Evolutionary conservation across 2,113 vertebrate species (phyloP).

Genomic region (Psilopogon haemacephalus): DNA sequence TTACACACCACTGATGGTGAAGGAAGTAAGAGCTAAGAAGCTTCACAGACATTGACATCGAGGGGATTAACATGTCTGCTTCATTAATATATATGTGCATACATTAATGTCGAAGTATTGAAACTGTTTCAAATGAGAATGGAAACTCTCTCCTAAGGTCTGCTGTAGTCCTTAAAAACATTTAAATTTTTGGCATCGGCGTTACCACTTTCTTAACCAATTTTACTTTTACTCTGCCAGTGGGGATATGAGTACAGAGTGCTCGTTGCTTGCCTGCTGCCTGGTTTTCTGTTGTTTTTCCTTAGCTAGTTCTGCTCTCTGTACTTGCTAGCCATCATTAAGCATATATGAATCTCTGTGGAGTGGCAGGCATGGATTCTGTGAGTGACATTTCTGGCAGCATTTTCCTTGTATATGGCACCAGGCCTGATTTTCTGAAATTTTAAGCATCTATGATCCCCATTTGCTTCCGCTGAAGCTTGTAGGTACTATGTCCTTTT

Average conservation of each 20-base stretch:
- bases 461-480: slow-evolving; percentile 36
- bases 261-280: slow-evolving; percentile 42
- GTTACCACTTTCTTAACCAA: slow-evolving; percentile 2
- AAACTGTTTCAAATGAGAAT: slow-evolving; percentile 66
- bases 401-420: slow-evolving; percentile 17
- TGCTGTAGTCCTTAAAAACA: slow-evolving; percentile 35
- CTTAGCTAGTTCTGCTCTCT: slow-evolving; percentile 49
- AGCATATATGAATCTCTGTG: slow-evolving; percentile 46
- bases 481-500: slow-evolving; percentile 44
- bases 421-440: slow-evolving; percentile 55
- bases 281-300: slow-evolving; percentile 61
- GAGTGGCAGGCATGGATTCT: slow-evolving; percentile 48
- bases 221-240: slow-evolving; percentile 48
- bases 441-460: slow-evolving; percentile 43
- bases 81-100: slow-evolving; percentile 84
- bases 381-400: slow-evolving; percentile 64
- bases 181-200: slow-evolving; percentile 39
- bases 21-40: slow-evolving; percentile 80
- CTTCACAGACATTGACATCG: slow-evolving; percentile 71
- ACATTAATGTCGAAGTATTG: slow-evolving; percentile 77
- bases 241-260: slow-evolving; percentile 38
- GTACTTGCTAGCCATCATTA: slow-evolving; percentile 62
- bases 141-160: slow-evolving; percentile 48
- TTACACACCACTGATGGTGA: slow-evolving; percentile 86
- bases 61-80: slow-evolving; percentile 75